A percentile compares a stretch with the other conserved stretches of the same genome.
Evolutionary conservation across 2,888 invertebrate species (phyloP).

Genomic region (Crioceris asparagi): DNA sequence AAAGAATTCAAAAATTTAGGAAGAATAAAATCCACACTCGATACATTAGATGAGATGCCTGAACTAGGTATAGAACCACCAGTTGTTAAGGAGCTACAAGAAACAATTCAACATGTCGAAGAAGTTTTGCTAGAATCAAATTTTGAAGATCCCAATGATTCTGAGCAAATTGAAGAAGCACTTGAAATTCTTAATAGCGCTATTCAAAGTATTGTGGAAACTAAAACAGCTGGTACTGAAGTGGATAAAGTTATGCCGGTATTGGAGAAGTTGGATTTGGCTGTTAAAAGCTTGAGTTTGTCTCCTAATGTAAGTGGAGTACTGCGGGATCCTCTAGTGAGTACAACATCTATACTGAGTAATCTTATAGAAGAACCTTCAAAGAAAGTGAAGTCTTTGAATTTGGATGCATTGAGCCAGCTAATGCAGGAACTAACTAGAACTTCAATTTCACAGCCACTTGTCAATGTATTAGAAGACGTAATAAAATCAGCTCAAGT

Average conservation of each 20-base stretch:
- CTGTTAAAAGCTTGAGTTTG: no score
- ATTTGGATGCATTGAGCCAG: no score
- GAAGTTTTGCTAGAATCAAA: not conserved
- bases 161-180: slow-evolving; percentile 2
- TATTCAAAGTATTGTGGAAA: not conserved
- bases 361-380: no score
- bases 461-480: no score
- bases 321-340: no score
- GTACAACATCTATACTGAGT: no score
- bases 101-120: not conserved
- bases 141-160: not conserved
- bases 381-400: no score
- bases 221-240: slow-evolving; percentile 2
- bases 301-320: no score
- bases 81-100: not conserved
- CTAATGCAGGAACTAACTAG: no score
- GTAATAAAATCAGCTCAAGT: no score
- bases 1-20: not conserved
- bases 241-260: not conserved
- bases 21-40: no score
- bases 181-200: slow-evolving; percentile 3
- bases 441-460: no score
- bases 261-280: not conserved
- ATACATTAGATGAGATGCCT: not conserved
- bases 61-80: not conserved